Base-by-base conservation (phyloP, 2,888 invertebrate genomes). In the Cyrtodaria siliqua region DNA sequence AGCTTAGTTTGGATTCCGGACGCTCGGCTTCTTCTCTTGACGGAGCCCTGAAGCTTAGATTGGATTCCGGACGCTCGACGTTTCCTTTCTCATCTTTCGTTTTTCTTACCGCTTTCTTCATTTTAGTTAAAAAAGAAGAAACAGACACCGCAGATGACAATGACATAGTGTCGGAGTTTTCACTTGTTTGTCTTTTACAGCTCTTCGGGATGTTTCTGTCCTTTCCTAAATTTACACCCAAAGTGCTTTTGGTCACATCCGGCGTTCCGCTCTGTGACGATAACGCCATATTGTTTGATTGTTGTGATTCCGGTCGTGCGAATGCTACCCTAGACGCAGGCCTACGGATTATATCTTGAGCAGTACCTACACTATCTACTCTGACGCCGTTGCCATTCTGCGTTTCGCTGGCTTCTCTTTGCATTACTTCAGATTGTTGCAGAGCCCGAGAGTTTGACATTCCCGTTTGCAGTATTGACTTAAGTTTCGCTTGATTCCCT, bases 271-370 rank as follows among this genome's bases (percentile, higher is more conserved):
- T 16, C 6, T 18, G 20, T 16, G 16, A 18, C n/a, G n/a, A n/a
- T n/a, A n/a, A n/a, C 26, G 12, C 16, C 20, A 1, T 8, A 33
- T 9, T 20, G 14, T 56, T 14, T 40, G 56, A 56, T 14, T 38
- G 6, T 23, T 56, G 56, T 18, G 56, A 56, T 29, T 56, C 56
- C 4, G 56, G 23, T 38, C 57, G 27, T 3, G 40, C 67, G 49
- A 67, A 67, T 2, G 67, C 67, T 16, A 67, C 67, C 24, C 57
- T 57, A n/a, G 67, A 67, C 12, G 38, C 38, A 4, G 67, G 50
- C 18, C 64, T 64, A 1, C 33, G 33, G 4, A 33, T 8, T 8
- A 33, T 33, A 33, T 33, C 33, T 12, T 33, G 33, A n/a, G n/a
- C n/a, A n/a, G n/a, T n/a, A 33, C 33, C 33, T 4, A 8, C 12